Base-by-base conservation (phyloP, 2,888 invertebrate genomes). In the Herminia tarsipennalis region DNA sequence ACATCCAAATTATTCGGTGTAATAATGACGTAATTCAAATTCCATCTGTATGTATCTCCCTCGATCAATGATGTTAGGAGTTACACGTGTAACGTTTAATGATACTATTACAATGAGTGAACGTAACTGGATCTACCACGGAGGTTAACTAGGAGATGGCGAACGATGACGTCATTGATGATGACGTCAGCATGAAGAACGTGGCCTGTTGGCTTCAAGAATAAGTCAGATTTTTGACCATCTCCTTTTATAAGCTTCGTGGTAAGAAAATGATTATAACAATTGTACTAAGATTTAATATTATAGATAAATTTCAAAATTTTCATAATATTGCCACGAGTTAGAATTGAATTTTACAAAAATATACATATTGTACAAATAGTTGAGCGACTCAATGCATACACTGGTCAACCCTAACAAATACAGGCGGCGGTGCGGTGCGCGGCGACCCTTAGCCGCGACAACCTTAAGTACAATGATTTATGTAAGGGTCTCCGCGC, bases 351-450 rank as follows among this genome's bases (percentile, higher is more conserved):
- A 87, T 87, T 88, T 83, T 89, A 90, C 87, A 90, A 89, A 89
- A 90, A 90, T 90, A 90, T 89, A 88, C 87, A 89, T 81, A 86
- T 87, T 88, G 87, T 89, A 89, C 90, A 88, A 78, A 82, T 82
- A 85, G 86, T 83, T 76, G 83, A 81, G 87, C 85, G 86, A 83
- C 83, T 70, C 86, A 73, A 75, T 74, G 81, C 76, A 61, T 59
- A 56, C 79, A 80, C 78, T 67, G 81, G 81, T 77, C 83, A 64
- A 66, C 81, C 76, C 78, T 71, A 69, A 57, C 56, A 24, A 28
- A 35, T 52, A 40, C 35, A 38, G 43, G 14, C 32, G 50, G 36
- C 32, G 63, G 37, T 24, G 13, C 20, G 21, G 54, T 40, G 14
- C 41, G 50, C 44, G 47, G 21, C 28, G 43, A 16, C 21, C 20